Conservation (phyloP, 2,113 vertebrate species). For the Ictalurus punctatus region DNA sequence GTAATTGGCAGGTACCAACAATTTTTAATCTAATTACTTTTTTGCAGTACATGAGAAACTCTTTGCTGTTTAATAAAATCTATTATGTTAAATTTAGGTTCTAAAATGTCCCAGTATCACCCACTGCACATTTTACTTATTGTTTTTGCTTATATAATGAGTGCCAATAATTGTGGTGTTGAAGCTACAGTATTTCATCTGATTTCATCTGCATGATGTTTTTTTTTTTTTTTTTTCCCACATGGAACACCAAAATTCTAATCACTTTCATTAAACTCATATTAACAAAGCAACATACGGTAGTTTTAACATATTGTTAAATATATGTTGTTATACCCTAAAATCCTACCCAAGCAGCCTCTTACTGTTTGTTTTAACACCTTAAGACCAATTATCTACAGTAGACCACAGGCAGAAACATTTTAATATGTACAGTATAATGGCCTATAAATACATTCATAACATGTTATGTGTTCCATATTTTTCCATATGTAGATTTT, state of each 20-base stretch:
- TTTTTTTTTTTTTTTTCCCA: neutral
- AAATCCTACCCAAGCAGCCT: neutral
- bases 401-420: neutral
- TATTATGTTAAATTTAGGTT: neutral
- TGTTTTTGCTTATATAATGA: neutral
- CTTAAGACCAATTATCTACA: neutral
- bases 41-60: neutral
- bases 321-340: neutral
- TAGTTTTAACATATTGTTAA: no score
- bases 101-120: neutral
- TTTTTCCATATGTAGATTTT: neutral
- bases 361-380: neutral
- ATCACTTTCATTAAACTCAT: no score
- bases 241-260: neutral
- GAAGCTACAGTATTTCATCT: neutral
- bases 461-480: neutral
- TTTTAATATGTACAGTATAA: neutral
- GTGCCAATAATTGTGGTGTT: neutral
- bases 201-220: neutral
- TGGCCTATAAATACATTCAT: neutral
- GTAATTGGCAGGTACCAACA: neutral
- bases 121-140: neutral
- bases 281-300: no score
- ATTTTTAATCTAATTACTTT: neutral
- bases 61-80: neutral